These are phyloP conservation scores for Gopherus flavomarginatus DNA, from an alignment of 2,113 vertebrate genomes.

Conservation along the genomic window DNA sequence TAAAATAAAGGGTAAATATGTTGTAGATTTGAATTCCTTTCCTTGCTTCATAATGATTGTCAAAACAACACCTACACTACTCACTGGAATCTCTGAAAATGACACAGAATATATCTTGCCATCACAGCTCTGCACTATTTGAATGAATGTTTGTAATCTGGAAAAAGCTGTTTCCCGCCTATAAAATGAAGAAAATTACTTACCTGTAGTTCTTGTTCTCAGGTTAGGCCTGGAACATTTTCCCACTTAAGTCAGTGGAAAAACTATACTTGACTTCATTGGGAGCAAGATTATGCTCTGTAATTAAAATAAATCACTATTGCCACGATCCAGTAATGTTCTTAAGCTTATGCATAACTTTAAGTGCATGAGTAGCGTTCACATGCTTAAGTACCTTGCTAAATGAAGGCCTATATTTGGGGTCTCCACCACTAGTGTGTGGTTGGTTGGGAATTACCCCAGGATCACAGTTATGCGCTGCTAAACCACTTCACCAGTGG, in stretches of 20 bases:
- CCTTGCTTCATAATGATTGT: slow-evolving; percentile 7
- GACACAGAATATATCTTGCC: background rate
- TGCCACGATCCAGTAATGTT: background rate
- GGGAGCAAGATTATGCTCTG: background rate
- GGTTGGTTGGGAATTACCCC: background rate
- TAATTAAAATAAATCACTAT: background rate
- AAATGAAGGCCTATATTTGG: background rate
- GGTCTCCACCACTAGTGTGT: background rate
- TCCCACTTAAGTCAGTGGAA: background rate
- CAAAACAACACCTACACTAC: background rate
- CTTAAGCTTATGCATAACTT: rapidly evolving
- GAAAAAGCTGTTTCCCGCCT: background rate
- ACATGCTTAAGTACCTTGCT: background rate
- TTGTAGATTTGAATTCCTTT: background rate
- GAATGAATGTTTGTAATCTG: slow-evolving; percentile 6
- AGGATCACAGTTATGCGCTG: background rate
- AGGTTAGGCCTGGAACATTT: background rate
- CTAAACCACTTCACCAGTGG: background rate
- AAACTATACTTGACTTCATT: background rate
- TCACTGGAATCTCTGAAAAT: background rate
- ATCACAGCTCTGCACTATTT: background rate
- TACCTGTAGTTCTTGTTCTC: background rate
- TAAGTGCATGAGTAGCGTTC: rapidly evolving
- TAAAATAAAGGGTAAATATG: slow-evolving; percentile 42
- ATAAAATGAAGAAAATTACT: slow-evolving; percentile 6